phyloP scores from a whole-genome alignment of 2,888 invertebrate genomes.

The Ormia ochracea region DNA sequence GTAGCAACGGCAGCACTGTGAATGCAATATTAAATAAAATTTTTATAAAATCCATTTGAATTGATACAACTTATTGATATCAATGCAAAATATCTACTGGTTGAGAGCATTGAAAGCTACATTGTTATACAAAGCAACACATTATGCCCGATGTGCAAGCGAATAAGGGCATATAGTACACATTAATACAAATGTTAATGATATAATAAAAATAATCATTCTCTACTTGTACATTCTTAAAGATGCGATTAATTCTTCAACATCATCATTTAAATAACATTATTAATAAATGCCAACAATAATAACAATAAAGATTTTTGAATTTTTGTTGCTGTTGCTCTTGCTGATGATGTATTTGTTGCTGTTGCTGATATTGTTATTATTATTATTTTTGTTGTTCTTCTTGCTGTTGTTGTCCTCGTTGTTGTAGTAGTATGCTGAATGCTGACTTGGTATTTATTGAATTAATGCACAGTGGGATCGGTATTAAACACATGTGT shows the following conservation, averaged over 20 bases:
- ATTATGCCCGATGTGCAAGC: constrained; percentile 50
- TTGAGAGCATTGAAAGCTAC: constrained; percentile 59
- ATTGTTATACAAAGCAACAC: constrained; percentile 59
- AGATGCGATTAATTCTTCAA: constrained; percentile 49
- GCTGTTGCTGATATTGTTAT: not conserved
- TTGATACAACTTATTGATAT: constrained; percentile 60
- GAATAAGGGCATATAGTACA: constrained; percentile 55
- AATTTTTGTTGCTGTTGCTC: constrained; percentile 41
- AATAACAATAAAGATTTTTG: constrained; percentile 31
- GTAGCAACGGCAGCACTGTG: constrained; percentile 52
- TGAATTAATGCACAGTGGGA: constrained; percentile 51
- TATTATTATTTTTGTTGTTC: not conserved
- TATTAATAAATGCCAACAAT: constrained; percentile 38
- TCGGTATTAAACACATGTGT: not conserved
- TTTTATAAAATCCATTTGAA: constrained; percentile 59
- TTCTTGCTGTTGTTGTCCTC: not conserved
- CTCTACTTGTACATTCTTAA: constrained; percentile 25
- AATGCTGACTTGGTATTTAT: constrained; percentile 33
- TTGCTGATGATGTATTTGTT: not conserved
- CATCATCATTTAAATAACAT: constrained; percentile 36
- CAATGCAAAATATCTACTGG: constrained; percentile 60
- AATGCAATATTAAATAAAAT: constrained; percentile 60
- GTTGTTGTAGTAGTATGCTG: constrained; percentile 32
- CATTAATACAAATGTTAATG: constrained; percentile 10
- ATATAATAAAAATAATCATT: constrained; percentile 6